Evolutionary conservation across 2,797 vertebrate genomes (phyloP).

Genomic region (Mus caroli): DNA sequence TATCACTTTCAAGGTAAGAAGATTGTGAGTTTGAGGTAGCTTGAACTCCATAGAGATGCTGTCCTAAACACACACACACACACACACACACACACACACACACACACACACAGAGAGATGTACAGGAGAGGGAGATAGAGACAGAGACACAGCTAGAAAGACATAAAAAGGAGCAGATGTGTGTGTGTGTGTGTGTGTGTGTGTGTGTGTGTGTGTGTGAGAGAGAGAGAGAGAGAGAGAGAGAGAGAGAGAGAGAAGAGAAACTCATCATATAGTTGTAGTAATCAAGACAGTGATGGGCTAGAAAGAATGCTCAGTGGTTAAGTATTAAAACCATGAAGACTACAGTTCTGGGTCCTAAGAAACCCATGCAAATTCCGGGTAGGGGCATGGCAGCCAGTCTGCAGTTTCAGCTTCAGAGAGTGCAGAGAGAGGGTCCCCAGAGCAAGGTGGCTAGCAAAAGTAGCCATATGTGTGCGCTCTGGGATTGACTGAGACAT

Average conservation of each 20-base stretch:
- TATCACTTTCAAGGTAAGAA: not conserved
- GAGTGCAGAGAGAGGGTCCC: not conserved
- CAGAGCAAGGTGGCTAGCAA: not conserved
- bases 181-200: too few relatives aligned
- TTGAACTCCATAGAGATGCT: not conserved
- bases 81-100: too few relatives aligned
- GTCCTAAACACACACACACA: not conserved
- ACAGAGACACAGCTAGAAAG: not conserved
- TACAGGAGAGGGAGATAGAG: not conserved
- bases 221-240: not conserved
- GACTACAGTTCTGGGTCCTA: not conserved
- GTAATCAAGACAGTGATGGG: not conserved
- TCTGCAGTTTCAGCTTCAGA: not conserved
- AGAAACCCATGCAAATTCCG: not conserved
- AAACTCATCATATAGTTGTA: not conserved
- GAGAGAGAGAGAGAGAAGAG: not conserved
- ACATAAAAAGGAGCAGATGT: not conserved
- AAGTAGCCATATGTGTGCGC: not conserved
- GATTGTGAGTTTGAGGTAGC: not conserved
- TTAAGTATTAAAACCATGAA: not conserved
- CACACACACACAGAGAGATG: too few relatives aligned
- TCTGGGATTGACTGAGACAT: not conserved
- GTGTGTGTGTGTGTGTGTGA: not conserved
- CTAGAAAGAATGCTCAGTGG: not conserved
- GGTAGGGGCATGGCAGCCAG: not conserved